These are phyloP conservation scores for Gastrophysa polygoni DNA, from an alignment of 2,888 invertebrate species.

Conservation along the genomic window DNA sequence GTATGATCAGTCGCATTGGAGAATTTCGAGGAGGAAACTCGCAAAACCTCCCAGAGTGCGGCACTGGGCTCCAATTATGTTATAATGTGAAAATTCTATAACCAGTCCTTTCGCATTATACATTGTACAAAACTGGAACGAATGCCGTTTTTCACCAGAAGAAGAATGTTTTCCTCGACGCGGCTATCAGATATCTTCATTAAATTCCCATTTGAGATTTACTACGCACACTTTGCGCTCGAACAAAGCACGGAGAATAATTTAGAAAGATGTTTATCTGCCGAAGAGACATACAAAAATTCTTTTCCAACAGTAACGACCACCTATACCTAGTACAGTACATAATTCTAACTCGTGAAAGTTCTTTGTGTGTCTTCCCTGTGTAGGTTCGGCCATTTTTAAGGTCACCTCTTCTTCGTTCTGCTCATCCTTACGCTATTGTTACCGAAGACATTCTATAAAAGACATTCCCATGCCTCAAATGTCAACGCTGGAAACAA, in stretches of 20 bases:
- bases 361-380: conserved; percentile 27
- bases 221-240: neutral
- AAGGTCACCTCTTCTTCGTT: conserved; percentile 35
- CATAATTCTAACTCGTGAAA: conserved; percentile 30
- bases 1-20: too few species aligned
- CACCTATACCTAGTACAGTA: conserved; percentile 21
- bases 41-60: too few species aligned
- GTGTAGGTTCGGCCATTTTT: conserved; percentile 36
- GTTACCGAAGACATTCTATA: conserved; percentile 26
- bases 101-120: too few species aligned
- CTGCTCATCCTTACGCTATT: conserved; percentile 36
- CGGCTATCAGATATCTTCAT: neutral
- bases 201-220: neutral
- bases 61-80: too few species aligned
- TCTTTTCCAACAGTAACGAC: conserved; percentile 7
- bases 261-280: neutral
- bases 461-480: conserved; percentile 41
- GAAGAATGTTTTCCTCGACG: neutral
- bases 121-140: too few species aligned
- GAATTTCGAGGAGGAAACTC: too few species aligned
- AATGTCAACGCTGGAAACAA: conserved; percentile 40
- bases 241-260: neutral
- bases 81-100: too few species aligned
- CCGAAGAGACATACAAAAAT: conserved; percentile 6
- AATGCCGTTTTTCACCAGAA: too few species aligned